Conservation (phyloP, 2,888 invertebrate species). For the Cetonia aurata region DNA sequence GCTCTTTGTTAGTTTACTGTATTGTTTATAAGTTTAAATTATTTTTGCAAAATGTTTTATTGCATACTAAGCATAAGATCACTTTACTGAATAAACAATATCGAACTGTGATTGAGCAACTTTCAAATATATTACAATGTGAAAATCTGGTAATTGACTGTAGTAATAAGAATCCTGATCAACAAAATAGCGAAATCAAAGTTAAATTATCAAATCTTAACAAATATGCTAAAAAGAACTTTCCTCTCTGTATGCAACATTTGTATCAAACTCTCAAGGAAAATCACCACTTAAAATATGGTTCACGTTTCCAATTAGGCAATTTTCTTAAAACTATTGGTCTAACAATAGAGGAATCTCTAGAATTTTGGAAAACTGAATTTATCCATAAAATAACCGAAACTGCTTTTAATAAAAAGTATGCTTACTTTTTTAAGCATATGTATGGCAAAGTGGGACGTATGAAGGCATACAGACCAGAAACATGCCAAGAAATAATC, state of each 20-base stretch:
- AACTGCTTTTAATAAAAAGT: conserved; percentile 3
- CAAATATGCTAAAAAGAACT: background rate
- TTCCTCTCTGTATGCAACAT: conserved; percentile 11
- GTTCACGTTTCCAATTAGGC: conserved; percentile 23
- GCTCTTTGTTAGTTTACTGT: conserved; percentile 10
- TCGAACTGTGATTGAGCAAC: background rate
- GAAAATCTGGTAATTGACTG: background rate
- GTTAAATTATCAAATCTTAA: conserved; percentile 14
- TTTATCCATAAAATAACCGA: conserved; percentile 9
- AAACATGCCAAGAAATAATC: conserved; percentile 9
- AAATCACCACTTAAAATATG: conserved; percentile 28
- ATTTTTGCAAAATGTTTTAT: background rate
- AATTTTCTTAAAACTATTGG: conserved; percentile 19
- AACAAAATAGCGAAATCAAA: background rate
- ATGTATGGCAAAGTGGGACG: conserved; percentile 13
- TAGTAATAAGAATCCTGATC: background rate
- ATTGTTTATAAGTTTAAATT: conserved; percentile 11
- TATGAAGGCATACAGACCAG: conserved; percentile 6
- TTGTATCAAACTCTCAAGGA: conserved; percentile 20
- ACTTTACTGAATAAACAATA: conserved; percentile 1
- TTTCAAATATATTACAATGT: conserved; percentile 7
- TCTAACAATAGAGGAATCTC: conserved; percentile 13
- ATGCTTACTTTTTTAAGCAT: conserved; percentile 14
- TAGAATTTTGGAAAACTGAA: conserved; percentile 19
- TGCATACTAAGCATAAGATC: conserved; percentile 5